A percentile compares a stretch with the other conserved stretches of the same genome.
Conservation (phyloP, 2,113 vertebrate genomes). For the Pan paniscus region DNA sequence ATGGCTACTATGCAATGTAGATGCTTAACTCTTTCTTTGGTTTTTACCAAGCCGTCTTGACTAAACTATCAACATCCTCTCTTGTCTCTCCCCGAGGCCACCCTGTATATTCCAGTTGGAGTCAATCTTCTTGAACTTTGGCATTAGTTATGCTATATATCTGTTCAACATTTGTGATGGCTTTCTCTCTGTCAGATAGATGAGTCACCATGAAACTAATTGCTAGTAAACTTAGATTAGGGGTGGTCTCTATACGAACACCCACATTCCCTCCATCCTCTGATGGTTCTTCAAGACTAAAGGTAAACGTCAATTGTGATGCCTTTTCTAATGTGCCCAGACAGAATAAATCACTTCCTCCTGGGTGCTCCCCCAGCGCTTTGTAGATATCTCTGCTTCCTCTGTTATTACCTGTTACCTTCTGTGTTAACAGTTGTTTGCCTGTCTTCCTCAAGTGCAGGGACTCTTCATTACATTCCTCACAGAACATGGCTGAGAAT, state of each 20-base stretch:
- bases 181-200: background rate
- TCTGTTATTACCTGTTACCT: background rate
- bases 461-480: background rate
- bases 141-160: background rate
- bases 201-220: background rate
- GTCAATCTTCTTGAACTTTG: background rate
- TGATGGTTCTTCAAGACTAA: background rate
- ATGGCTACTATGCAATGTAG: background rate
- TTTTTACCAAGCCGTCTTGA: background rate
- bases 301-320: background rate
- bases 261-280: background rate
- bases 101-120: background rate
- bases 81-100: background rate
- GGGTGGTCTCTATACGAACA: background rate
- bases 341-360: background rate
- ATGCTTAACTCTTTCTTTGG: background rate
- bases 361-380: background rate
- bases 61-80: background rate
- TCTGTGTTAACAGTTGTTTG: background rate
- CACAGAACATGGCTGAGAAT: background rate
- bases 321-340: background rate
- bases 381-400: background rate
- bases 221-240: background rate
- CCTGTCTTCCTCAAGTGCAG: background rate
- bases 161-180: background rate